These are phyloP conservation scores for Halichondria panicea DNA, from an alignment of 37 sponge, comb jelly and placozoan species.

Conservation along the genomic window DNA sequence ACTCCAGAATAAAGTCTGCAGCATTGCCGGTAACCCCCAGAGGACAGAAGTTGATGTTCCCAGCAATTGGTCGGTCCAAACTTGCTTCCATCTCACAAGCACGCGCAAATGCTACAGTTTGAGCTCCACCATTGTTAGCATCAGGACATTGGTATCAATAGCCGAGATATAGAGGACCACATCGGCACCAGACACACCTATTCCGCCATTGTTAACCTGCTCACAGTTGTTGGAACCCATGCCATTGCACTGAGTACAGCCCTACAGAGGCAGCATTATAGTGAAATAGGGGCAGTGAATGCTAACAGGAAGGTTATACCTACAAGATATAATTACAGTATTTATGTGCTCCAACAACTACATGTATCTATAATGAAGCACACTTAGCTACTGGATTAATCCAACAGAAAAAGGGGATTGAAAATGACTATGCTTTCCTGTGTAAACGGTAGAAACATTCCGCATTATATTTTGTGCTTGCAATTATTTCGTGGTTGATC, in stretches of 20 bases:
- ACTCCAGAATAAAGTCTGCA: conserved; percentile 20
- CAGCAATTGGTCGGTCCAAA: conserved; percentile 83
- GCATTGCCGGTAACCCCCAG: conserved; percentile 12
- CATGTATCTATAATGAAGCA: neutral
- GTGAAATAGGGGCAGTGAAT: neutral
- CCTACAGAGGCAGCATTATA: conserved; percentile 2
- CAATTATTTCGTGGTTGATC: no score
- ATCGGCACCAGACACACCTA: conserved; percentile 73
- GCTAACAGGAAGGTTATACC: neutral
- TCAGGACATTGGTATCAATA: conserved; percentile 10
- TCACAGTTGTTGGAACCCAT: neutral
- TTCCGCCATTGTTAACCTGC: conserved; percentile 24
- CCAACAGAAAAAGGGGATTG: no score
- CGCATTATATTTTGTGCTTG: no score
- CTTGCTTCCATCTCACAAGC: conserved; percentile 65
- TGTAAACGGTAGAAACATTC: no score
- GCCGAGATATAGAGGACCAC: conserved; percentile 80
- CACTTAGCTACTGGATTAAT: neutral
- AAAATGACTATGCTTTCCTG: neutral
- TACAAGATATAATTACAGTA: neutral
- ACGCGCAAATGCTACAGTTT: conserved; percentile 70
- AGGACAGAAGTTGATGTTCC: conserved; percentile 84
- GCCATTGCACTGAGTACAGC: conserved; percentile 51
- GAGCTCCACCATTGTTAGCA: neutral
- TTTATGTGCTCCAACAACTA: neutral